Base-by-base conservation (phyloP, 2,113 vertebrate species). In the Pyrgilauda ruficollis region DNA sequence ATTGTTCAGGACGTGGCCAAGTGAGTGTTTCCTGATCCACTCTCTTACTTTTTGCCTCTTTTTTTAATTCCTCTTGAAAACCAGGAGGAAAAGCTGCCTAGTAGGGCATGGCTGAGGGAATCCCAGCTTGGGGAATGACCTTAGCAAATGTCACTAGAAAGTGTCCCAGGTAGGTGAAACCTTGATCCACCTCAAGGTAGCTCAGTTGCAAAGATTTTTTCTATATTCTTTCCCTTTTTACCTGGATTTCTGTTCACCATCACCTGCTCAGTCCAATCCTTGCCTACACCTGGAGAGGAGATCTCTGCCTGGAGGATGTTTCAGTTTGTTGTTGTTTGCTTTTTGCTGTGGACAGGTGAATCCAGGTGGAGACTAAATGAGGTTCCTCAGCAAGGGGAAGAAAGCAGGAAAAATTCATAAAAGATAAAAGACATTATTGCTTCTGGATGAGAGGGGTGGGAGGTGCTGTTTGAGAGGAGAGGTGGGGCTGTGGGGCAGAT, bases 1-100 rank as follows among this genome's bases (percentile, higher is more conserved):
- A 77, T 91, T 86, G 82, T 87, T 97, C 93, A 90, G 94, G 94
- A 87, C 64, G 9, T 14, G 88, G 84, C 93, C 85, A 84, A 88
- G 94, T 83, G 90, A 90, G 93, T 81, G 85, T 86, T 95, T 81
- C 92, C 90, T 77, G 72, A 67, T 77, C 41, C 37, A 8, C 14
- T 44, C 28, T 46, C 50, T 9, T 28, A 13, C 5, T 35, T 31
- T 43, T 58, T 23, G 17, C 31, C 15, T 23, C 12, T 22, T 46
- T 17, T 16, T 13, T 17, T 5, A 15, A 15, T 73, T 37, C 15
- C 5, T 30, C 15, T 53, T 43, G 18, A 39, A 72, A 35, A 27
- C 4, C 84, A 77, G 35, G 39, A 88, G 39, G 46, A 70, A 67
- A 63, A 43, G 46, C 53, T 39, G 27, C 61, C 43, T 31, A 1